Evolutionary conservation across 2,113 vertebrate species (phyloP).

Genomic region (Eretmochelys imbricata): DNA sequence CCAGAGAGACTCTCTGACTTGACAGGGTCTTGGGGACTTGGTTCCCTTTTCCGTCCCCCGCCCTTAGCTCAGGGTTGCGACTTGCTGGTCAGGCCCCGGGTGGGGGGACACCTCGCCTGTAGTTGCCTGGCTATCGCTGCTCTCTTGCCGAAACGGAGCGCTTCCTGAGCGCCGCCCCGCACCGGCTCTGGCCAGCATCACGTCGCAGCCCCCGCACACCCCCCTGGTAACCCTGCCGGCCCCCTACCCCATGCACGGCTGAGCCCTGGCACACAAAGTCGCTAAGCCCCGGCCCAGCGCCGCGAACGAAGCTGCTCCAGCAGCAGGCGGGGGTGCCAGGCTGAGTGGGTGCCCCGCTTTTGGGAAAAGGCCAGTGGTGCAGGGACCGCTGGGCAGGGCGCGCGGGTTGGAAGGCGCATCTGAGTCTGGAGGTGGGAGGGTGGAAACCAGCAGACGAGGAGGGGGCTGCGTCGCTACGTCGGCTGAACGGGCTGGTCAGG

Average conservation of each 20-base stretch:
- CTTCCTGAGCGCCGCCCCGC: not conserved
- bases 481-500: not conserved
- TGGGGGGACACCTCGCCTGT: not conserved
- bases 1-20: not conserved
- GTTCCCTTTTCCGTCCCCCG: not conserved
- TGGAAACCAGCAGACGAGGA: not conserved
- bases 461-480: not conserved
- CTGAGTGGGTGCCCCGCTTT: no score
- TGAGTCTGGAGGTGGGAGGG: not conserved
- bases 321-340: rapidly evolving
- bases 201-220: not conserved
- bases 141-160: not conserved
- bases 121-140: not conserved
- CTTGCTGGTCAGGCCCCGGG: not conserved
- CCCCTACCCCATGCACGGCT: not conserved
- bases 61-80: not conserved
- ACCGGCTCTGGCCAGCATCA: not conserved
- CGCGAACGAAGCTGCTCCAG: no score
- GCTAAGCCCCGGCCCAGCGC: not conserved
- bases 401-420: not conserved
- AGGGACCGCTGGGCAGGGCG: no score
- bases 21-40: not conserved
- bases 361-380: no score
- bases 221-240: not conserved
- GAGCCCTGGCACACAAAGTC: no score